These are phyloP conservation scores for Cantharis rufa DNA, from an alignment of 2,888 invertebrate genomes.

Conservation along the genomic window DNA sequence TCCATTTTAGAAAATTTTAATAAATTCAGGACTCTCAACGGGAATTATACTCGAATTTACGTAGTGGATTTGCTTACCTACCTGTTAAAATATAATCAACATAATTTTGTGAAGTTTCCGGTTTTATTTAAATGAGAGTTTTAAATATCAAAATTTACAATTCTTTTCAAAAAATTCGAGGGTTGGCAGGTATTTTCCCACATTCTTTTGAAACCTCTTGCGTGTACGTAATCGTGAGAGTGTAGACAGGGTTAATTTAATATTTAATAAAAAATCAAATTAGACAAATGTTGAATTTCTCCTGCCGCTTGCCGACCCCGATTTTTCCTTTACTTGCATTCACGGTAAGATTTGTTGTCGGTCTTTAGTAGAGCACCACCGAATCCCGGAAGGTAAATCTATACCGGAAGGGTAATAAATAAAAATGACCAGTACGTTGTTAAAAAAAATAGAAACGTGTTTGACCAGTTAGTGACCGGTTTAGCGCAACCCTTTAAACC, in stretches of 20 bases:
- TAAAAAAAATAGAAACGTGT: conserved; percentile 50
- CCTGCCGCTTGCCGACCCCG: neutral
- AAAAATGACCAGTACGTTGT: conserved; percentile 45
- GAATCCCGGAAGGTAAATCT: conserved; percentile 27
- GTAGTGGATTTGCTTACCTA: neutral
- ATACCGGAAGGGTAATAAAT: conserved; percentile 45
- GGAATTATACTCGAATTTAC: too few species aligned
- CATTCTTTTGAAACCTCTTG: neutral
- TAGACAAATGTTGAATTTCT: neutral
- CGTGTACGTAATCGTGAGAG: neutral
- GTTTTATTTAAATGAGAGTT: neutral
- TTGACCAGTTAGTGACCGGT: conserved; percentile 53
- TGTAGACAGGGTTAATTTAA: neutral
- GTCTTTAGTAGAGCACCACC: neutral
- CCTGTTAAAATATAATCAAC: neutral
- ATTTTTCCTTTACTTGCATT: neutral
- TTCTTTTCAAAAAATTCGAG: neutral
- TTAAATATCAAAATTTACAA: neutral
- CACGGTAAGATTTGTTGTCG: neutral
- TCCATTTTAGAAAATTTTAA: too few species aligned
- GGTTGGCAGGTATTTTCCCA: neutral
- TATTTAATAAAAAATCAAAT: neutral
- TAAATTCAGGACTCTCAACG: too few species aligned
- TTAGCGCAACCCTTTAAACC: conserved; percentile 10
- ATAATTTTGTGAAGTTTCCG: neutral